Base-by-base conservation (phyloP, 2,113 vertebrate species). In the Myocastor coypus region DNA sequence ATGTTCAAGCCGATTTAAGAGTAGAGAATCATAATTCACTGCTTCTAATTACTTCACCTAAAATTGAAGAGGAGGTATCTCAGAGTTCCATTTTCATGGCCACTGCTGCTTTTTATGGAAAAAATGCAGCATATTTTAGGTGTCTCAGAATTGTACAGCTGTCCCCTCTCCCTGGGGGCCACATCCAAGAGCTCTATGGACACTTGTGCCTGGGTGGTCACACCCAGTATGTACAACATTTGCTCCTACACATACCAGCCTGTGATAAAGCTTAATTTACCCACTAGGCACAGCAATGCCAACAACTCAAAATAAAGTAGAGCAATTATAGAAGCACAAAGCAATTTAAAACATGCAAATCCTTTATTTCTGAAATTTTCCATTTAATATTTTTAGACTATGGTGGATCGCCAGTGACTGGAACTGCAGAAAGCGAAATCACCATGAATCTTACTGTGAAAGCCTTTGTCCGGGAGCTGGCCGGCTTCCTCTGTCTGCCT, bases 401-500 rank as follows among this genome's bases (percentile, higher is more conserved):
- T 71, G 73, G 69, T 57, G 59, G 87, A 46, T 50, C 34, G 20
- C 52, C 28, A 59, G n/a, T 66, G 77, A 32, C 59, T 80, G 17
- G 63, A 17, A 19, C 50, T n/a, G 9, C 14, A 37, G 82, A 28
- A 40, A 50, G 88, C 24, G 3, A 64, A 83, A 40, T 30, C 37
- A 13, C 30, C 46, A 63, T 87, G 83, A 96, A 94, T 94, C 75
- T 97, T 92, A 96, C 84, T 96, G 91, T 4, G 28, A 83, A 92
- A 89, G 88, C 75, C 42, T 92, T 82, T 37, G 83, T 73, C 42
- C 61, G 96, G 64, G 59, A 69, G n/a, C 75, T 69, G 68, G 87
- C 96, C 97, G 73, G 55, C 50, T 22, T 52, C 87, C 89, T 91
- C 89, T 94, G 86, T 92, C 97, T 97, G 89, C 87, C 88, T 78